Percentiles rank a stretch among this genome's conserved stretches.
These are phyloP conservation scores for Henicopernis longicauda DNA, from an alignment of 2,113 vertebrate species.

Conservation along the genomic window DNA sequence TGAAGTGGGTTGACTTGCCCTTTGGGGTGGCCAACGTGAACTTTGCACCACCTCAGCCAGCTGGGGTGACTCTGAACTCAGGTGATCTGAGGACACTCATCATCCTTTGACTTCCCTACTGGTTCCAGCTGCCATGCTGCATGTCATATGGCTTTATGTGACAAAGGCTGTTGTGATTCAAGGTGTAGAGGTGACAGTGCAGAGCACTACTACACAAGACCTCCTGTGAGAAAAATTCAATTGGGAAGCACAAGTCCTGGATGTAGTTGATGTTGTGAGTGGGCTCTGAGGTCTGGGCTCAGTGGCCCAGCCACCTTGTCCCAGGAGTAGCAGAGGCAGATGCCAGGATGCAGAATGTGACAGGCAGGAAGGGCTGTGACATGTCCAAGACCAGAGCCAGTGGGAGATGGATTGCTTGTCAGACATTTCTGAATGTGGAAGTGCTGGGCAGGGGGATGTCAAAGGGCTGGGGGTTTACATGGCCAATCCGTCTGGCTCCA, in stretches of 20 bases:
- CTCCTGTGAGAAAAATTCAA: not conserved
- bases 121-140: not conserved
- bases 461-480: not conserved
- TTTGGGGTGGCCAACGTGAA: not conserved
- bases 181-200: not conserved
- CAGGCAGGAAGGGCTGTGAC: not conserved
- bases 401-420: not conserved
- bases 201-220: not conserved
- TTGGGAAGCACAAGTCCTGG: not conserved
- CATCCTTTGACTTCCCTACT: not conserved
- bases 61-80: accelerated
- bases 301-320: not conserved
- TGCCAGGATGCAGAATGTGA: not conserved
- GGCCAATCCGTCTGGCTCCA: not conserved
- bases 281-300: not conserved
- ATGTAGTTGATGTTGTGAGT: not conserved
- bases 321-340: not conserved
- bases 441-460: not conserved
- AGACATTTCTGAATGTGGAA: not conserved
- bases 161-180: not conserved
- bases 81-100: not conserved
- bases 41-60: not conserved
- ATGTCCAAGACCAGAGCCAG: not conserved
- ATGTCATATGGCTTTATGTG: not conserved
- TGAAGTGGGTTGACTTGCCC: not conserved